Conservation (phyloP, 1,140 invertebrate genomes). For the Drosophila gunungcola region DNA sequence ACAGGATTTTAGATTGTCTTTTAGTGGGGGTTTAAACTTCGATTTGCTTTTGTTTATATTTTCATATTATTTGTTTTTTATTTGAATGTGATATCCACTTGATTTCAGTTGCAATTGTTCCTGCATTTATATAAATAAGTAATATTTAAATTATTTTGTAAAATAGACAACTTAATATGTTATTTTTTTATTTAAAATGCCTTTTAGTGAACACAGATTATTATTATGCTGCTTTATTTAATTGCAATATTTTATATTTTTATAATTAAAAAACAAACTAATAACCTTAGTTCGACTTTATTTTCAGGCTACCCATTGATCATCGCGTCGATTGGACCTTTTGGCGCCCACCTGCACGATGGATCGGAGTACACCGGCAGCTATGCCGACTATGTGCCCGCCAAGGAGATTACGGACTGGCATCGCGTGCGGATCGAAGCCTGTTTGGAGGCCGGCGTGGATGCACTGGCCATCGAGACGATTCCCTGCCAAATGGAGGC, state of each 20-base stretch:
- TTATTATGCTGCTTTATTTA: not conserved
- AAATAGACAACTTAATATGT: too few relatives aligned
- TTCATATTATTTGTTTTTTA: too few relatives aligned
- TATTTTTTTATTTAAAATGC: too few relatives aligned
- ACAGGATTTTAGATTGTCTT: not conserved
- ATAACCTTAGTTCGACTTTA: not conserved
- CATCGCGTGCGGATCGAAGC: constrained; percentile 92
- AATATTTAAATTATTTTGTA: too few relatives aligned
- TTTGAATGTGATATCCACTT: too few relatives aligned
- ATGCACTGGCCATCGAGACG: constrained; percentile 95
- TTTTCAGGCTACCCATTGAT: constrained; percentile 86
- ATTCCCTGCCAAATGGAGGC: constrained; percentile 94
- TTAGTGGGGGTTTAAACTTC: not conserved
- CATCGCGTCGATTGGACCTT: constrained; percentile 95
- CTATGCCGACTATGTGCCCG: constrained; percentile 90
- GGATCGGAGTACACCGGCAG: constrained; percentile 95
- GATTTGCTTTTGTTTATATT: too few relatives aligned
- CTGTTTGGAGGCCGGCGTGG: constrained; percentile 91
- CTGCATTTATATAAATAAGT: too few relatives aligned
- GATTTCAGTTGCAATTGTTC: too few relatives aligned
- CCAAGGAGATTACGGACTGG: constrained; percentile 91
- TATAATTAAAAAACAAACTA: too few relatives aligned
- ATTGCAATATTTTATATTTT: not conserved
- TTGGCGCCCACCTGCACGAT: constrained; percentile 94
- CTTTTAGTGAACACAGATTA: not conserved